These are phyloP conservation scores for Sylvietta virens DNA, from an alignment of 2,113 vertebrate species.

Conservation along the genomic window DNA sequence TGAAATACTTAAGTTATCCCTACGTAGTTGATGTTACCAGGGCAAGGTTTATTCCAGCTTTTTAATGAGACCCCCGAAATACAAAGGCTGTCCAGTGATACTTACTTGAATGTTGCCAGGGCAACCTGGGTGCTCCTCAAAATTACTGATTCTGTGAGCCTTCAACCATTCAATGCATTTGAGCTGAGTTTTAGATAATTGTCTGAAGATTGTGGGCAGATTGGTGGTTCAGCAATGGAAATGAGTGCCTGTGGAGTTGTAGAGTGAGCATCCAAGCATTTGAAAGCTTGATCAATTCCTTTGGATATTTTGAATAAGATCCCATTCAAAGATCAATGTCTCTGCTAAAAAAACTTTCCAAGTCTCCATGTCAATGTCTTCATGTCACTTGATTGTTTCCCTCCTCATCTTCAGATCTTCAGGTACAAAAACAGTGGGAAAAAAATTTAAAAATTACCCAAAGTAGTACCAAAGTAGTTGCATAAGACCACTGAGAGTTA, in stretches of 20 bases:
- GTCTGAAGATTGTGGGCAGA: neutral
- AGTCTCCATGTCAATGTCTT: neutral
- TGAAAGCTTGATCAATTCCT: neutral
- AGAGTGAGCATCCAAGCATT: neutral
- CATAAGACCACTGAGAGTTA: neutral
- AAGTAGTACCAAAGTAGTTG: neutral
- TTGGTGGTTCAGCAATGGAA: neutral
- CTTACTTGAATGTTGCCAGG: neutral
- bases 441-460: rapidly evolving
- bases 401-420: neutral
- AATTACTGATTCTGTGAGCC: neutral
- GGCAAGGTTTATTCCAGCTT: neutral
- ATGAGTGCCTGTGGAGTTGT: neutral
- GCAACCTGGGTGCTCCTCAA: neutral
- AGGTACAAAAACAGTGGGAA: neutral
- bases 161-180: neutral
- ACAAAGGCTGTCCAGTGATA: neutral
- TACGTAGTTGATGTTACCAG: neutral
- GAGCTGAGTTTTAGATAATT: neutral
- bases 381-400: neutral
- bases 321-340: neutral
- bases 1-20: neutral
- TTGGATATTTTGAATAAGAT: neutral
- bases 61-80: neutral
- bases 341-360: neutral